phyloP scores from a whole-genome alignment of 53 echinoderm and acorn worm genomes.

The Holothuria scabra region DNA sequence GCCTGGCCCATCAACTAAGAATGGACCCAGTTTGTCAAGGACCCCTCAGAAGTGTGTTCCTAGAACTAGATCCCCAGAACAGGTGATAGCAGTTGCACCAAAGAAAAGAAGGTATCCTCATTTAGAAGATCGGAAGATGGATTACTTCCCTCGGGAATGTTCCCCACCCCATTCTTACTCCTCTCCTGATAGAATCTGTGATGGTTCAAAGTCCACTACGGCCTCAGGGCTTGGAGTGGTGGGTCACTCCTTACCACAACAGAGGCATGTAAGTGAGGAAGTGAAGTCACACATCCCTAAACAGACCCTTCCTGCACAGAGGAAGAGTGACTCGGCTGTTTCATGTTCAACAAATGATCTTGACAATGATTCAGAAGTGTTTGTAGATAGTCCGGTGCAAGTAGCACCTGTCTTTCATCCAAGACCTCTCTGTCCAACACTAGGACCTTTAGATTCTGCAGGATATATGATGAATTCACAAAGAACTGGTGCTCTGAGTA shows the following conservation, averaged over 20 bases:
- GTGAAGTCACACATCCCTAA: background rate
- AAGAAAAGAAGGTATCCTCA: slow-evolving; percentile 29
- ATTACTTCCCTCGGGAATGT: background rate
- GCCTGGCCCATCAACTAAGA: background rate
- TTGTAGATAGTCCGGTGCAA: background rate
- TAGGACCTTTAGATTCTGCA: background rate
- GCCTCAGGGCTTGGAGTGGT: background rate
- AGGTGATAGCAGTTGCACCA: background rate
- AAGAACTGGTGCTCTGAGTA: background rate
- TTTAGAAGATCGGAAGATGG: background rate
- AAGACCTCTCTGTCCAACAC: background rate
- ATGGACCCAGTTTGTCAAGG: background rate
- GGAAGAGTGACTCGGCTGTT: slow-evolving; percentile 21
- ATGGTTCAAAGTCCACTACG: background rate
- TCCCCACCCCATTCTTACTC: slow-evolving; percentile 28
- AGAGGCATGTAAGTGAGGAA: no score
- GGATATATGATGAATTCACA: background rate
- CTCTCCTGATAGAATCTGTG: slow-evolving; percentile 18
- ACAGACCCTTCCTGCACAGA: background rate
- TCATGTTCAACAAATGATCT: background rate
- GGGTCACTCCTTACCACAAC: background rate
- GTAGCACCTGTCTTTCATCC: background rate
- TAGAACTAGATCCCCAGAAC: background rate
- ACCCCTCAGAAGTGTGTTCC: no score
- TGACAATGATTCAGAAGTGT: background rate